Evolutionary conservation across 2,797 vertebrate genomes (phyloP).

Genomic region (Lemur catta): DNA sequence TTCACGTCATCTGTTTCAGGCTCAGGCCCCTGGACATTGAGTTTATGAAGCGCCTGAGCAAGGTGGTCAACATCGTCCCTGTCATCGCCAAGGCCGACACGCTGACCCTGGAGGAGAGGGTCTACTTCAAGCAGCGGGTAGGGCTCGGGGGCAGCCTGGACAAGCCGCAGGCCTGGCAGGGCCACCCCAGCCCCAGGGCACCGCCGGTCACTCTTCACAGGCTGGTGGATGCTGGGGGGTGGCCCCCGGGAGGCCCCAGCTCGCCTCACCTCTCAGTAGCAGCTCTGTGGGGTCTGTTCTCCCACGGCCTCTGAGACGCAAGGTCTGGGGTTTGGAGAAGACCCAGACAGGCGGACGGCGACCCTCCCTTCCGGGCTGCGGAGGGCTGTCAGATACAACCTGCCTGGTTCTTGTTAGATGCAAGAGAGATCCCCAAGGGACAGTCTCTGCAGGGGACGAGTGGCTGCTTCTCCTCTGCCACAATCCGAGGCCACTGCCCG

Average conservation of each 20-base stretch:
- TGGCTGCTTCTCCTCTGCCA: too few relatives aligned
- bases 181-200: rapidly evolving
- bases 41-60: constrained; percentile 97
- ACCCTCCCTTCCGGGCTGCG: background rate
- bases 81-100: constrained; percentile 98
- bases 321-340: background rate
- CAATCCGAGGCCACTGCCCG: background rate
- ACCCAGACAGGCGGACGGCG: rapidly evolving
- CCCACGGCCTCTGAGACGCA: background rate
- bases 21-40: constrained; percentile 95
- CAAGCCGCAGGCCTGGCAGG: background rate
- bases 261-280: background rate
- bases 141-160: constrained; percentile 53
- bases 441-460: too few relatives aligned
- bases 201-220: too few relatives aligned
- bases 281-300: background rate
- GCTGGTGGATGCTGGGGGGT: background rate
- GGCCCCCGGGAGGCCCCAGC: background rate
- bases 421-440: background rate
- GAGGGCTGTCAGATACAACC: rapidly evolving
- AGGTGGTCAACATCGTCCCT: constrained; percentile 98
- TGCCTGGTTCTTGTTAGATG: background rate
- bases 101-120: constrained; percentile 95
- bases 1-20: constrained; percentile 71
- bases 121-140: constrained; percentile 95